These are phyloP conservation scores for Loriculus beryllinus DNA, from an alignment of 2,797 vertebrate genomes.

Conservation along the genomic window DNA sequence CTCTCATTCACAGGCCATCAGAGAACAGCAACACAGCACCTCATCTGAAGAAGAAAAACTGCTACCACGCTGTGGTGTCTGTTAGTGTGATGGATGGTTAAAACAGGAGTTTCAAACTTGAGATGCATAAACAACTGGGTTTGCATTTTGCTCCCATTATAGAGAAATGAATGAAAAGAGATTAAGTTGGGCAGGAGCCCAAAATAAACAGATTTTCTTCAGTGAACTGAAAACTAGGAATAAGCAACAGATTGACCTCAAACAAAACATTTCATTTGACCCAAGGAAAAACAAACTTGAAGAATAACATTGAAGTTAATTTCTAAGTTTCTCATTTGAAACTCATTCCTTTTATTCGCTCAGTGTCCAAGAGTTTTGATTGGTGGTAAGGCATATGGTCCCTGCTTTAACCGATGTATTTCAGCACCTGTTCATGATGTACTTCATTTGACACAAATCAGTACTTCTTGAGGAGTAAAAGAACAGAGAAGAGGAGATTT, in stretches of 20 bases:
- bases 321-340: neutral
- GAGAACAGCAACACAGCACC: neutral
- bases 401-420: neutral
- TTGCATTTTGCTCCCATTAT: neutral
- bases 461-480: neutral
- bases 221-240: neutral
- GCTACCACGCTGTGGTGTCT: neutral
- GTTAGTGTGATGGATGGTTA: neutral
- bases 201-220: conserved; percentile 9
- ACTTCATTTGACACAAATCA: neutral
- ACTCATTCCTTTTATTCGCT: neutral
- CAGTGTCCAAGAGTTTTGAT: neutral
- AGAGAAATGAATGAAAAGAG: neutral
- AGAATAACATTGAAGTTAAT: neutral
- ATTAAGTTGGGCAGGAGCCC: conserved; percentile 2
- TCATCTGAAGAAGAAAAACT: neutral
- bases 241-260: neutral
- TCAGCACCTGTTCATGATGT: neutral
- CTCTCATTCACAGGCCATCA: neutral
- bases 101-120: conserved; percentile 26
- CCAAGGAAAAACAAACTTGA: neutral
- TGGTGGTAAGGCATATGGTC: neutral
- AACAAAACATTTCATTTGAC: neutral
- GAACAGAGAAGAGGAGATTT: neutral
- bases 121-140: conserved; percentile 39